Conservation (phyloP, 2,797 vertebrate genomes). For the Alosa sapidissima region DNA sequence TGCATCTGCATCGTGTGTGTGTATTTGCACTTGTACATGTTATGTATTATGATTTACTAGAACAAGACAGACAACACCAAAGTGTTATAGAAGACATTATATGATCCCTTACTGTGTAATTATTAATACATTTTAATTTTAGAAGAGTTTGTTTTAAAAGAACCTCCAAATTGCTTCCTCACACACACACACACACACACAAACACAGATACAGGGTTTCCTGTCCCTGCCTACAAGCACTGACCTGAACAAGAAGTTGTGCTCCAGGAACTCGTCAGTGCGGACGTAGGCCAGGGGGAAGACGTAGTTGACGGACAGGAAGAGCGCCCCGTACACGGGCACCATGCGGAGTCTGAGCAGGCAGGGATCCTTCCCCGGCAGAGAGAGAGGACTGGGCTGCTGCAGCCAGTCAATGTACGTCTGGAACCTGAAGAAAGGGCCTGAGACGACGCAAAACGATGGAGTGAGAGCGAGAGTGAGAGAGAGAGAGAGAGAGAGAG, state of each 20-base stretch:
- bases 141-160: not conserved
- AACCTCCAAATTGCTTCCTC: not conserved
- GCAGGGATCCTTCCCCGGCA: constrained; percentile 80
- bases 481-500: constrained; percentile 36
- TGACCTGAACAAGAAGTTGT: constrained; percentile 77
- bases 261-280: constrained; percentile 78
- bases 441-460: constrained; percentile 63
- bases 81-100: not conserved
- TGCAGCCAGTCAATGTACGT: constrained; percentile 86
- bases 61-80: not conserved
- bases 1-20: not conserved
- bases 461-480: constrained; percentile 41
- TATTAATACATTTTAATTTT: not conserved
- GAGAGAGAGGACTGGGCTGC: constrained; percentile 72
- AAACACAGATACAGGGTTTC: not conserved
- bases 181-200: not conserved
- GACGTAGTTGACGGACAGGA: constrained; percentile 75
- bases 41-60: not conserved
- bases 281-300: constrained; percentile 85
- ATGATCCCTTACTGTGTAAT: not conserved
- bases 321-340: constrained; percentile 80
- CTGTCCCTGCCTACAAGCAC: not conserved
- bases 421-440: constrained; percentile 88
- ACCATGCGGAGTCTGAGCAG: constrained; percentile 78
- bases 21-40: not conserved